Percentiles rank a stretch among this genome's conserved stretches.
phyloP scores from a whole-genome alignment of 2,888 invertebrate genomes.

The Microplitis manilae region DNA sequence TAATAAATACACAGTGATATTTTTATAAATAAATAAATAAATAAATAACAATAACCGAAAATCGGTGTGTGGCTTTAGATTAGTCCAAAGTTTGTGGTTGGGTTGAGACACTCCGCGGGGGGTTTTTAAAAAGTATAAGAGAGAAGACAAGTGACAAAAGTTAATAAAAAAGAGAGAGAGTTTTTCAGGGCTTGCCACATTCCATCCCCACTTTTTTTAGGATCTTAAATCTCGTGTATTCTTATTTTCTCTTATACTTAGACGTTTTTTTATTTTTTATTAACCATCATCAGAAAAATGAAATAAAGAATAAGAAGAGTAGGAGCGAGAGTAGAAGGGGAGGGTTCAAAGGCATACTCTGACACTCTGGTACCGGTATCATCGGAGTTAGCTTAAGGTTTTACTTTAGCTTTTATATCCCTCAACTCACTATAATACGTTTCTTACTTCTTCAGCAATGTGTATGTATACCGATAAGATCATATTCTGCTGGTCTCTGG shows the following conservation, averaged over 20 bases:
- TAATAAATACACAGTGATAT: neutral
- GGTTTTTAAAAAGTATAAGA: conserved; percentile 56
- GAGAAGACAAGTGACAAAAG: conserved; percentile 15
- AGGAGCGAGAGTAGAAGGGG: conserved; percentile 26
- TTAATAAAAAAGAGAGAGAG: conserved; percentile 6
- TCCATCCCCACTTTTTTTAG: conserved; percentile 55
- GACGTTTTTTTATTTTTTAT: conserved; percentile 38
- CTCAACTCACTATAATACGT: conserved; percentile 49
- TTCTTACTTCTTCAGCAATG: neutral
- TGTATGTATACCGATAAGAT: conserved; percentile 2
- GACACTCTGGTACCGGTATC: conserved; percentile 67
- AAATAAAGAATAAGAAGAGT: neutral
- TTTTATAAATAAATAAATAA: neutral
- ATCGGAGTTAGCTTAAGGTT: conserved; percentile 63
- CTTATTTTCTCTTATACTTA: conserved; percentile 47
- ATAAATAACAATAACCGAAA: neutral
- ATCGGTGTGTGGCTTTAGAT: neutral
- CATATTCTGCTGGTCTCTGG: conserved; percentile 16
- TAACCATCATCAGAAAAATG: conserved; percentile 10
- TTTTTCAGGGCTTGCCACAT: conserved; percentile 58
- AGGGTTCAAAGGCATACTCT: conserved; percentile 55
- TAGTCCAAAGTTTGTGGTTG: conserved; percentile 18
- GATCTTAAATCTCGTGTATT: conserved; percentile 30
- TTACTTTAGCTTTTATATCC: conserved; percentile 66
- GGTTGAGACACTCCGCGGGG: conserved; percentile 63